Conservation (phyloP, 2,888 invertebrate genomes). For the Aethes cnicana region DNA sequence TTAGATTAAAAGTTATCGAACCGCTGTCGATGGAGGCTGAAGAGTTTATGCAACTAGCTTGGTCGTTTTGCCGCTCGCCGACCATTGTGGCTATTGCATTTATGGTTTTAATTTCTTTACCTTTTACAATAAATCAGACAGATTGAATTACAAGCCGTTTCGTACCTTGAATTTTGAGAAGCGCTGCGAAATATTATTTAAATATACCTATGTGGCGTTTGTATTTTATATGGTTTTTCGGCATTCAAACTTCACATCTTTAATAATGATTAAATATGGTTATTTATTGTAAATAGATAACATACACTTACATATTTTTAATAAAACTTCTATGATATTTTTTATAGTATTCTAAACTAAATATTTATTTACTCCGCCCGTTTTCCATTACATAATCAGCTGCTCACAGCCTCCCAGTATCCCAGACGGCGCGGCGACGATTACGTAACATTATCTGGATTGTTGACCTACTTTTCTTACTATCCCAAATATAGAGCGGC, state of each 20-base stretch:
- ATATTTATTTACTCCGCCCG: background rate
- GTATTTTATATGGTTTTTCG: background rate
- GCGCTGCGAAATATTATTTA: background rate
- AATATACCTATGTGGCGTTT: background rate
- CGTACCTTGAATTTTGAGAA: background rate
- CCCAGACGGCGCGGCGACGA: slow-evolving; percentile 5
- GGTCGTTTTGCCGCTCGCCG: slow-evolving; percentile 44
- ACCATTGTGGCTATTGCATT: slow-evolving; percentile 43
- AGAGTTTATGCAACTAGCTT: slow-evolving; percentile 47
- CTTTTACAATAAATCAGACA: slow-evolving; percentile 30
- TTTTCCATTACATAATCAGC: background rate
- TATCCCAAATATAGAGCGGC: background rate
- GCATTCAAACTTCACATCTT: background rate
- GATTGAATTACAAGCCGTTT: slow-evolving; percentile 31
- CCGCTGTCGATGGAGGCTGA: slow-evolving; percentile 44
- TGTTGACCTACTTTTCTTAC: background rate
- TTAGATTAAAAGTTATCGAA: slow-evolving; percentile 45
- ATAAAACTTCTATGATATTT: too few relatives aligned
- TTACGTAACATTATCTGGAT: background rate
- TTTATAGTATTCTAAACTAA: too few relatives aligned
- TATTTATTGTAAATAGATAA: too few relatives aligned
- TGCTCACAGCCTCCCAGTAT: background rate
- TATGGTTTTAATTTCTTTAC: slow-evolving; percentile 41
- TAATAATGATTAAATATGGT: too few relatives aligned
- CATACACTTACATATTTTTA: too few relatives aligned